Conservation (phyloP, 2,888 invertebrate genomes). For the Atherix ibis region DNA sequence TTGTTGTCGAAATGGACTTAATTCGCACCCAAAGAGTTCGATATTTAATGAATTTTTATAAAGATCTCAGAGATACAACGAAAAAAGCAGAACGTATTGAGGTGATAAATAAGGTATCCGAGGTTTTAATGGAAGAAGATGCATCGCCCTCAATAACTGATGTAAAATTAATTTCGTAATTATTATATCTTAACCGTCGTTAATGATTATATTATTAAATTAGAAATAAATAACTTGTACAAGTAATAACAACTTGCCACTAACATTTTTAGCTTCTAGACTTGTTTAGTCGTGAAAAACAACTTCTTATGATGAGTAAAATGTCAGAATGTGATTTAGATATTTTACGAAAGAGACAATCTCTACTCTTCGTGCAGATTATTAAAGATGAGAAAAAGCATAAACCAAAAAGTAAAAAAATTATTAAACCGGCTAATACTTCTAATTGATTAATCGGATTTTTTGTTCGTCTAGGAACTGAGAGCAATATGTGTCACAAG, state of each 20-base stretch:
- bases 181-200: no score
- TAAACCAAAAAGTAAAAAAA: constrained; percentile 15
- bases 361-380: constrained; percentile 24
- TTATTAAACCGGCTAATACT: not conserved
- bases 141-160: no score
- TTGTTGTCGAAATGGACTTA: constrained; percentile 61
- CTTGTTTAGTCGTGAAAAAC: constrained; percentile 27
- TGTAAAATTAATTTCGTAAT: no score
- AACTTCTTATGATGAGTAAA: constrained; percentile 23
- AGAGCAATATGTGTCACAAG: constrained; percentile 38
- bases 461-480: constrained; percentile 18
- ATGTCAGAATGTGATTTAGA: constrained; percentile 21
- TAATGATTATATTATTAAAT: no score
- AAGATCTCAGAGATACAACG: constrained; percentile 42
- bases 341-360: constrained; percentile 24
- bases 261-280: constrained; percentile 22
- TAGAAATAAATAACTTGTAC: no score
- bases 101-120: constrained; percentile 52
- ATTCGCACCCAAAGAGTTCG: constrained; percentile 63
- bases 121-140: constrained; percentile 32
- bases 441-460: no score
- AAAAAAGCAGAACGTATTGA: constrained; percentile 50
- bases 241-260: no score
- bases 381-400: constrained; percentile 23
- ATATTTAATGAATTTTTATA: constrained; percentile 56